Conservation (phyloP, 2,888 invertebrate species). For the Proisotoma minuta region DNA sequence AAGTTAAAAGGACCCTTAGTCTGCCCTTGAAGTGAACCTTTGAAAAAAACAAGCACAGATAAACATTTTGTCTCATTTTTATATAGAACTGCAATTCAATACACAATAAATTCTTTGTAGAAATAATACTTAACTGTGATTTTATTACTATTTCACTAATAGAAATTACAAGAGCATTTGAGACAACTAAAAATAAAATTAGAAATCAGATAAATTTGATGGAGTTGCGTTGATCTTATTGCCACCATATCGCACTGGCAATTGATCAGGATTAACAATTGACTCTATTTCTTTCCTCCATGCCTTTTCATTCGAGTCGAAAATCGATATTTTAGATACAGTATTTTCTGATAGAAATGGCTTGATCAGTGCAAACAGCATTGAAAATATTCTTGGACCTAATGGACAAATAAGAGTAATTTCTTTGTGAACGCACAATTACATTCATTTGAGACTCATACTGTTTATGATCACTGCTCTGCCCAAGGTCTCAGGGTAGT, state of each 20-base stretch:
- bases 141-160: too few relatives aligned
- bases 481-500: slow-evolving; percentile 28
- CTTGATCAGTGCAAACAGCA: slow-evolving; percentile 22
- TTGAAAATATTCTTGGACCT: slow-evolving; percentile 29
- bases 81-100: too few relatives aligned
- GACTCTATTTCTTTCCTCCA: slow-evolving; percentile 22
- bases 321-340: slow-evolving; percentile 26
- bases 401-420: not conserved
- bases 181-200: too few relatives aligned
- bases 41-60: too few relatives aligned
- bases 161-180: too few relatives aligned
- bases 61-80: too few relatives aligned
- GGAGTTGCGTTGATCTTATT: too few relatives aligned
- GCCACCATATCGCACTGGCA: slow-evolving; percentile 26
- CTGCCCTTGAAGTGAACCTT: too few relatives aligned
- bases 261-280: slow-evolving; percentile 22
- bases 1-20: too few relatives aligned
- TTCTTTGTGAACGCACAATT: not conserved
- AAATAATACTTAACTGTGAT: too few relatives aligned
- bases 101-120: too few relatives aligned
- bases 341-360: slow-evolving; percentile 28
- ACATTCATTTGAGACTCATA: not conserved
- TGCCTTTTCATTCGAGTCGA: slow-evolving; percentile 23
- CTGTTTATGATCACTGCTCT: slow-evolving; percentile 23
- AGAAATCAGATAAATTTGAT: too few relatives aligned